Evolutionary conservation across 2,113 vertebrate genomes (phyloP).

Genomic region (Isichthys henryi): DNA sequence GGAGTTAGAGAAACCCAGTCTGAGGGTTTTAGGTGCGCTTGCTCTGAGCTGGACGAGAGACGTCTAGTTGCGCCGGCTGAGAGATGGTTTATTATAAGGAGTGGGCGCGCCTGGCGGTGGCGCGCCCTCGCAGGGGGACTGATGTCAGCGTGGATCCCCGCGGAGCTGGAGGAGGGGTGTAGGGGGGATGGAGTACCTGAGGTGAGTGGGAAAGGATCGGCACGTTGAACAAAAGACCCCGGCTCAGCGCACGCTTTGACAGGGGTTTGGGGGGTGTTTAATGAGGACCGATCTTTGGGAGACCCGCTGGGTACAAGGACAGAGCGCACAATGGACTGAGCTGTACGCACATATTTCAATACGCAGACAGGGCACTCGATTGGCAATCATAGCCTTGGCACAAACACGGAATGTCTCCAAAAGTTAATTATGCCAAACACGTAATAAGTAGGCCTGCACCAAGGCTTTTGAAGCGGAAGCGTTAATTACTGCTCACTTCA

Average conservation of each 20-base stretch:
- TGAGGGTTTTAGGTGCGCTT: conserved; percentile 11
- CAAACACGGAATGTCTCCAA: background rate
- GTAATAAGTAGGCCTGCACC: background rate
- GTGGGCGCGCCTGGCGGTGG: conserved; percentile 38
- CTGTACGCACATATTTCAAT: background rate
- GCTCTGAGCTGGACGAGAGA: conserved; percentile 32
- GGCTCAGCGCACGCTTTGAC: background rate
- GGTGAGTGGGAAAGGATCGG: background rate
- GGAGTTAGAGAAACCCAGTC: conserved; percentile 23
- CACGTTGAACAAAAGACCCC: conserved; percentile 22
- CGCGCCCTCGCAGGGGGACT: conserved; percentile 25
- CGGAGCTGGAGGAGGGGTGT: background rate
- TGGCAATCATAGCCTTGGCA: background rate
- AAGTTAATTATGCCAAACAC: background rate
- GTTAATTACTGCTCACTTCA: background rate
- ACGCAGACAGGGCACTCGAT: background rate
- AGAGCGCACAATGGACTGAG: background rate
- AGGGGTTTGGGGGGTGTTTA: background rate
- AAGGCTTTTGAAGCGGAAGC: background rate
- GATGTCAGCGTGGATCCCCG: conserved; percentile 26
- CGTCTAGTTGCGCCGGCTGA: conserved; percentile 34
- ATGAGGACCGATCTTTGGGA: background rate
- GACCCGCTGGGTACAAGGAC: background rate
- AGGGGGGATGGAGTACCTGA: conserved; percentile 13
- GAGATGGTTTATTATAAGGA: conserved; percentile 38